phyloP scores from a whole-genome alignment of 2,888 invertebrate genomes.

The Hipparchia semele region DNA sequence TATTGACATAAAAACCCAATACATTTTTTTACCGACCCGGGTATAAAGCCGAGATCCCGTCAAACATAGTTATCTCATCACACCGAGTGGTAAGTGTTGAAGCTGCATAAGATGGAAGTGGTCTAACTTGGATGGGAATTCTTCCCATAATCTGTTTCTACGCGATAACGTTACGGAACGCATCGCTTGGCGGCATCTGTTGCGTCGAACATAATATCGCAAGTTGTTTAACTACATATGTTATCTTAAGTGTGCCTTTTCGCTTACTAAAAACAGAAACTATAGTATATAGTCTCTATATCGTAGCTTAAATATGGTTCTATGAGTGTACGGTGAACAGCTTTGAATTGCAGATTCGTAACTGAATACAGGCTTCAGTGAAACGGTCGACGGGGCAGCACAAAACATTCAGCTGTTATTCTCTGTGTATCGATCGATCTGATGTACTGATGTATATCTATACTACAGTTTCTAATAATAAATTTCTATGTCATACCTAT shows the following conservation, averaged over 20 bases:
- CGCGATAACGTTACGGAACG: too few relatives aligned
- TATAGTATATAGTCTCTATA: constrained; percentile 7
- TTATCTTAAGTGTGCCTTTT: background rate
- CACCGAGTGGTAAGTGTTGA: too few relatives aligned
- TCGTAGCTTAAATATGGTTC: constrained; percentile 9
- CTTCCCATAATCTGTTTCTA: too few relatives aligned
- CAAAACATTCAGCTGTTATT: constrained; percentile 6
- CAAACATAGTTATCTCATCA: too few relatives aligned
- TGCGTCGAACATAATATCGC: background rate
- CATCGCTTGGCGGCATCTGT: background rate
- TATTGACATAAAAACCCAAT: too few relatives aligned
- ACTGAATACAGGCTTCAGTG: constrained; percentile 13
- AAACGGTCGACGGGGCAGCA: constrained; percentile 9
- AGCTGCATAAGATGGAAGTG: too few relatives aligned
- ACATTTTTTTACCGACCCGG: too few relatives aligned
- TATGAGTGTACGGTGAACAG: constrained; percentile 4
- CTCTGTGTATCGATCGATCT: background rate
- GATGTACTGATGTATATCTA: background rate
- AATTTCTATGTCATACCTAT: too few relatives aligned
- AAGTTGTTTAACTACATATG: background rate
- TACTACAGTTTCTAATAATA: too few relatives aligned
- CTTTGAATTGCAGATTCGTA: constrained; percentile 23
- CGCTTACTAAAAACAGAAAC: background rate
- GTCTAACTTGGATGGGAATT: background rate
- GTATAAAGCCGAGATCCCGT: too few relatives aligned